Percentiles rank a stretch among this genome's conserved stretches.
phyloP scores from a whole-genome alignment of 23 tunicate species.

The Trididemnum miniatum region DNA sequence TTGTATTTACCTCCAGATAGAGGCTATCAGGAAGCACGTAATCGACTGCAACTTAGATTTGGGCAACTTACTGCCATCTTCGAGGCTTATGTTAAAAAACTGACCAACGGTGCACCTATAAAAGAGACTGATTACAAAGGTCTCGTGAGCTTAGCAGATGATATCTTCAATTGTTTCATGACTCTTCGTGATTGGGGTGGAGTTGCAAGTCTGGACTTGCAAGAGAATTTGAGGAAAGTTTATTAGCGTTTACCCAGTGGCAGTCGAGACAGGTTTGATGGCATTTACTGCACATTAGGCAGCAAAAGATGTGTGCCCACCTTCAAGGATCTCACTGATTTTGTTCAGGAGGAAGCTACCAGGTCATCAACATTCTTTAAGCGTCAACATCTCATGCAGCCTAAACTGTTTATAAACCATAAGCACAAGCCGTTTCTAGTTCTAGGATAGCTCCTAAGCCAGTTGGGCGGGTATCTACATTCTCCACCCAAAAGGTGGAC shows the following conservation, averaged over 20 bases:
- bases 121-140: neutral
- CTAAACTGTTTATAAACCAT: neutral
- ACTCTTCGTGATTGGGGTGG: constrained; percentile 3
- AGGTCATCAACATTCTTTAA: neutral
- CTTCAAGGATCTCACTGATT: neutral
- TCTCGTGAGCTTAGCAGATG: neutral
- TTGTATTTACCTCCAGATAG: neutral
- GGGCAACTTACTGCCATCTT: neutral
- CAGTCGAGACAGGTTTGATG: neutral
- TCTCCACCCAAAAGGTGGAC: neutral
- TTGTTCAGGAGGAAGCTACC: neutral
- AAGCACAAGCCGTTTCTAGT: neutral
- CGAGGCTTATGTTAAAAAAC: neutral
- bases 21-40: constrained; percentile 2
- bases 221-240: neutral
- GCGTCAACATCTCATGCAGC: neutral
- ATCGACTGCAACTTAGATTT: neutral
- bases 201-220: neutral
- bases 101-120: neutral
- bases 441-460: neutral
- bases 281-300: neutral
- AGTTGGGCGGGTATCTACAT: neutral
- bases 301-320: neutral
- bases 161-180: neutral
- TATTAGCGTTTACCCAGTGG: neutral